Base-by-base conservation (phyloP, 2,113 vertebrate species). In the human (Homo sapiens) region DNA sequence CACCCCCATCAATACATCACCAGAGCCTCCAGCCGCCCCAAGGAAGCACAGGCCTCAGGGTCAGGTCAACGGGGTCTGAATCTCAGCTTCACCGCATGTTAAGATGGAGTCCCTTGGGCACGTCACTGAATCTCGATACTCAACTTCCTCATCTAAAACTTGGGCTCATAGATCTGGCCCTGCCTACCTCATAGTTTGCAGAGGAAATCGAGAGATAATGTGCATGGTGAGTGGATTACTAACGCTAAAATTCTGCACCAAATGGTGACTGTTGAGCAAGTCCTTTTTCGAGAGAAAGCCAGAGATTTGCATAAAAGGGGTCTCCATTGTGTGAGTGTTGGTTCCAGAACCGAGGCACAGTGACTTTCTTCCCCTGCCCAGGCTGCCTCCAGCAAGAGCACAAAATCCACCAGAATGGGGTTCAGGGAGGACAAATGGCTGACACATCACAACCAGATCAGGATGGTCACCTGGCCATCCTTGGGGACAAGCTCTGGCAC, bases 241-340 rank as follows among this genome's bases (percentile, higher is more conserved):
- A 45, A 35, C 27, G 12, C 27, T 72, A 40, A 25, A 70, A 30
- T 64, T 79, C 61, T 14, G 61, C n/a, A 43, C 23, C 84, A 66
- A 22, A 59, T 3, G 13, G 68, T 38, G 66, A 43, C 6, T 45
- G 3, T 30, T 5, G 0, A 38, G 30, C 0, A 6, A n/a, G 8
- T 40, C 23, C 32, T 55, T 50, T 68, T 61, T 23, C 70, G n/a
- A 81, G 40, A 38, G 76, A 30, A 23, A 16, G 14, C 16, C 55
- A 45, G 45, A 90, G 59, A 55, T 27, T 13, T 73, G 38, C 55
- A 23, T 14, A 8, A 52, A 20, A 6, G 14, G 23, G 35, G 8
- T 76, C 35, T 59, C 48, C 40, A 8, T 18, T 14, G 9, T 25
- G 66, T 18, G 8, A 79, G 52, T 48, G 83, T 32, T 79, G 73